Conservation (phyloP, 2,113 vertebrate genomes). For the Ascaphus truei region DNA sequence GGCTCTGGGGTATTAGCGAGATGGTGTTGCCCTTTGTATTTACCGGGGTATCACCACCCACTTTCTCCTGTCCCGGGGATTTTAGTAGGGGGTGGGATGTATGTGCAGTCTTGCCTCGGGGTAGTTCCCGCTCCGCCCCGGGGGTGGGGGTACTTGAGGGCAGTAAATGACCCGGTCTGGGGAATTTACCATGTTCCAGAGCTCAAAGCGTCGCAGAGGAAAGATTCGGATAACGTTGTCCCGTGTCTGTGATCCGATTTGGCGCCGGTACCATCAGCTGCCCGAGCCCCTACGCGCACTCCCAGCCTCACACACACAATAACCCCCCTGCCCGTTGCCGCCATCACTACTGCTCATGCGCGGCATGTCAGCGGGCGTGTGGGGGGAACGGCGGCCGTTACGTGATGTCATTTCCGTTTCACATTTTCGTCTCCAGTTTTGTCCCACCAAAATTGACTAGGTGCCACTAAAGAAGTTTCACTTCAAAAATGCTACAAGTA, state of each 20-base stretch:
- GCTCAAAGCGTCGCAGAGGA: constrained; percentile 36
- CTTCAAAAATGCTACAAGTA: too few relatives aligned
- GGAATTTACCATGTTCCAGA: constrained; percentile 9
- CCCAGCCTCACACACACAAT: constrained; percentile 26
- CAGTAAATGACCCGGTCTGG: background rate
- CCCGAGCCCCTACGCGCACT: background rate
- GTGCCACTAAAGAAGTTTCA: too few relatives aligned
- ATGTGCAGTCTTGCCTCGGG: too few relatives aligned
- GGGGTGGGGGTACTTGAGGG: background rate
- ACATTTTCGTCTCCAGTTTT: too few relatives aligned
- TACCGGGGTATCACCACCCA: background rate
- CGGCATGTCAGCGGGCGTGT: too few relatives aligned
- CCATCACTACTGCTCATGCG: too few relatives aligned
- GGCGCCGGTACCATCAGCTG: constrained; percentile 40
- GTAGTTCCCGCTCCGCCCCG: background rate
- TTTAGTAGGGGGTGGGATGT: too few relatives aligned
- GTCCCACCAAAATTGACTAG: too few relatives aligned
- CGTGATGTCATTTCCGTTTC: too few relatives aligned
- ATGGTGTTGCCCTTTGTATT: background rate
- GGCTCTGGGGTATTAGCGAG: background rate
- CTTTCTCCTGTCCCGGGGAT: background rate
- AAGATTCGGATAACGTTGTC: constrained; percentile 34
- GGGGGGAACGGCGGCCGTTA: too few relatives aligned
- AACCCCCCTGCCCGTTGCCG: constrained; percentile 27
- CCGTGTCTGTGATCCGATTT: constrained; percentile 37